Conservation (phyloP, 2,113 vertebrate genomes). For the Grus americana region DNA sequence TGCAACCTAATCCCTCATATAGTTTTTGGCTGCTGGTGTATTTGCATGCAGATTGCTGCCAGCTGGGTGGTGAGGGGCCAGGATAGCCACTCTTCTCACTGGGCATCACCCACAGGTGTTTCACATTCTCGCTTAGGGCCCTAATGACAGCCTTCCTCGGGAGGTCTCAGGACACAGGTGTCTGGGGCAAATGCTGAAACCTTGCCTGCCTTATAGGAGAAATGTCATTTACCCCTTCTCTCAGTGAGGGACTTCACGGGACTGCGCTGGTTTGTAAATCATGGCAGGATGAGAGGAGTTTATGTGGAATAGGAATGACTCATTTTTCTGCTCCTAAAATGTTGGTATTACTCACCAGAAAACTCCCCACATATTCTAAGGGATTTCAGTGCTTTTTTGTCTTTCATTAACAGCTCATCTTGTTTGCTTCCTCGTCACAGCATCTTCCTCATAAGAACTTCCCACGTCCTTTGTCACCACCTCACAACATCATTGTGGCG, state of each 20-base stretch:
- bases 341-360: conserved; percentile 52
- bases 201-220: neutral
- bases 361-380: conserved; percentile 30
- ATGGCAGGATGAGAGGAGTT: neutral
- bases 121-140: neutral
- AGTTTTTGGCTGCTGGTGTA: neutral
- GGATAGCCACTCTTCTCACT: neutral
- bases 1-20: neutral
- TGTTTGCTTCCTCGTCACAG: conserved; percentile 1
- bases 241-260: neutral
- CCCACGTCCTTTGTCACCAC: conserved; percentile 37
- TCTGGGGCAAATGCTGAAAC: neutral
- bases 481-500: neutral
- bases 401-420: conserved; percentile 37
- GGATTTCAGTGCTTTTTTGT: conserved; percentile 32
- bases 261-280: neutral
- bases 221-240: neutral
- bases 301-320: conserved; percentile 3
- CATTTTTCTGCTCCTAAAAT: conserved; percentile 49
- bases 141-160: neutral
- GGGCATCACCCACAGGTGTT: neutral
- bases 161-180: neutral
- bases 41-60: neutral
- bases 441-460: conserved; percentile 28
- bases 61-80: neutral